Percentiles rank a stretch among this genome's conserved stretches.
phyloP scores from a whole-genome alignment of 1,140 invertebrate genomes.

The Ylistrum balloti region DNA sequence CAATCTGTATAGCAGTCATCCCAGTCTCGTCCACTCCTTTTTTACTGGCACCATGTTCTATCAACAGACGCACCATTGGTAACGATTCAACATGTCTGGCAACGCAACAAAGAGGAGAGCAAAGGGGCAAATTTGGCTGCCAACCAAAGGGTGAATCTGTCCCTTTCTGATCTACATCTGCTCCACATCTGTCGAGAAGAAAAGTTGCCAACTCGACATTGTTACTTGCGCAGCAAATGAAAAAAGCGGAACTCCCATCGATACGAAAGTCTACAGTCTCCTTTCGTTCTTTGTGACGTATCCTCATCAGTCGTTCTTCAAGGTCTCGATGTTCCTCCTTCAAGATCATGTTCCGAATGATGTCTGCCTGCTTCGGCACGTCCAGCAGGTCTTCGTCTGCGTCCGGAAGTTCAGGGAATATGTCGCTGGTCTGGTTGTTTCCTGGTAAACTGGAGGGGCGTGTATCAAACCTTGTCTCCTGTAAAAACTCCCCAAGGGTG shows the following conservation, averaged over 20 bases:
- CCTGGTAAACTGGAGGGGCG: background rate
- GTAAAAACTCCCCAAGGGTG: background rate
- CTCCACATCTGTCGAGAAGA: background rate
- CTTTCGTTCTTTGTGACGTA: background rate
- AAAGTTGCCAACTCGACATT: background rate
- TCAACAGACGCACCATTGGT: constrained; percentile 6
- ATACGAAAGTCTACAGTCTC: background rate
- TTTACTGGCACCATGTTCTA: background rate
- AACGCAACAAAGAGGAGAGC: background rate
- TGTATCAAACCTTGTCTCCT: background rate
- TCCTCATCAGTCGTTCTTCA: background rate
- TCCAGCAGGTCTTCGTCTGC: background rate
- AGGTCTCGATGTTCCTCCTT: constrained; percentile 28
- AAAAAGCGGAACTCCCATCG: background rate
- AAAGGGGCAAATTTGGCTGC: background rate
- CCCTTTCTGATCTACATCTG: background rate
- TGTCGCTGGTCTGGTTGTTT: background rate
- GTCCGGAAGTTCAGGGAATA: background rate
- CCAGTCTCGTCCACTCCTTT: constrained; percentile 16
- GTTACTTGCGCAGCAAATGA: constrained; percentile 7
- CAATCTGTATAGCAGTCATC: background rate
- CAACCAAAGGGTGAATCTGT: background rate
- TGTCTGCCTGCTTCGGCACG: constrained; percentile 9
- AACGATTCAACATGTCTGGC: background rate
- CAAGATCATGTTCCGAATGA: constrained; percentile 33